Conservation (phyloP, 2,113 vertebrate species). For the Macrotis lagotis region DNA sequence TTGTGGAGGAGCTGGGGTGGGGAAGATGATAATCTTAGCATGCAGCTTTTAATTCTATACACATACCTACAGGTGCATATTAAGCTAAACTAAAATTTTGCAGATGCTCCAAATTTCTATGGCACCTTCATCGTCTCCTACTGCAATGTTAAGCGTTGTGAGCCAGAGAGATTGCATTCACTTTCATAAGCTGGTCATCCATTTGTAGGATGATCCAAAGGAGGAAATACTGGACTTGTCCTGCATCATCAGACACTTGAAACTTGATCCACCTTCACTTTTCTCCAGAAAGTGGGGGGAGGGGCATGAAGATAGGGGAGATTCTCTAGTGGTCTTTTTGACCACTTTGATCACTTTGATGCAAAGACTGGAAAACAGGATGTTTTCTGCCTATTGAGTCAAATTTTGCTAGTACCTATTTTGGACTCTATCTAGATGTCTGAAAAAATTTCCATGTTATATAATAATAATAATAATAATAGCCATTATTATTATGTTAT, state of each 20-base stretch:
- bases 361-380: not conserved
- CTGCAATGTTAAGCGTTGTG: not conserved
- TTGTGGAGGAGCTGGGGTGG: not conserved
- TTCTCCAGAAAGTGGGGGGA: slow-evolving; percentile 28
- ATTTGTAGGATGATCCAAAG: not conserved
- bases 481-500: no score
- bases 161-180: not conserved
- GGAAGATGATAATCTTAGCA: slow-evolving; percentile 60
- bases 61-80: slow-evolving; percentile 70
- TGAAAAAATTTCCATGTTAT: not conserved
- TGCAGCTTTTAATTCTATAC: slow-evolving; percentile 14
- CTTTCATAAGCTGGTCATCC: not conserved
- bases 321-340: not conserved
- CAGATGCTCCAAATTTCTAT: slow-evolving; percentile 57
- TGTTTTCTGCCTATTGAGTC: not conserved
- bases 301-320: not conserved
- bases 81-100: not conserved
- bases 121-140: slow-evolving; percentile 28
- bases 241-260: slow-evolving; percentile 20
- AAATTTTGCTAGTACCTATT: not conserved
- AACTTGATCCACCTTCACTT: not conserved
- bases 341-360: no score
- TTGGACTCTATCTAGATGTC: not conserved
- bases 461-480: not conserved
- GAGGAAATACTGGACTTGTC: slow-evolving; percentile 32